Conservation (phyloP, 2,888 invertebrate genomes). For the Xanthia togata region DNA sequence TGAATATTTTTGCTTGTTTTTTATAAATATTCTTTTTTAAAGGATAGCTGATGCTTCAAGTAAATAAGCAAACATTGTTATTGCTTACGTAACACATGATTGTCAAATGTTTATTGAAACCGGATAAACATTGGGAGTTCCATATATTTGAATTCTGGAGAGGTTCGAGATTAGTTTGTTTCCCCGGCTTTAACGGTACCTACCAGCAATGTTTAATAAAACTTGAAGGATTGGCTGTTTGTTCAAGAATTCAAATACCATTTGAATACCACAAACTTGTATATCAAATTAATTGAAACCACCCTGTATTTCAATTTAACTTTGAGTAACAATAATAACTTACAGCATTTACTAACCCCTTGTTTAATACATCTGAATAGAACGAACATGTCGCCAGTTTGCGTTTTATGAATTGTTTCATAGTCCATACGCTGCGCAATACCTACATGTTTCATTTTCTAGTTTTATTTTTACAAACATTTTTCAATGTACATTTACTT, state of each 20-base stretch:
- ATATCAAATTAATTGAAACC: constrained; percentile 75
- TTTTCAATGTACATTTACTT: constrained; percentile 8
- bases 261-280: constrained; percentile 57
- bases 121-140: constrained; percentile 9
- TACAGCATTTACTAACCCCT: constrained; percentile 41
- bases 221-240: constrained; percentile 67
- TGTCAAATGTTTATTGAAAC: not conserved
- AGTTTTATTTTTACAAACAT: constrained; percentile 1
- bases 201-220: constrained; percentile 52
- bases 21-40: constrained; percentile 5
- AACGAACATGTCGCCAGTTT: constrained; percentile 65
- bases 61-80: not conserved
- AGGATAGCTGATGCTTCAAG: constrained; percentile 52
- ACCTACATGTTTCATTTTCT: constrained; percentile 15
- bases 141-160: constrained; percentile 36
- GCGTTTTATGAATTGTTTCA: constrained; percentile 54
- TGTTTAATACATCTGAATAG: constrained; percentile 29
- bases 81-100: not conserved
- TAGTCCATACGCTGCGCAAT: constrained; percentile 49
- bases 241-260: constrained; percentile 58
- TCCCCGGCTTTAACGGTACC: constrained; percentile 4
- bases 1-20: constrained; percentile 36
- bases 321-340: constrained; percentile 54
- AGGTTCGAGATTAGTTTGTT: constrained; percentile 43
- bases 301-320: constrained; percentile 77